Base-by-base conservation (phyloP, 2,888 invertebrate species). In the Gibbula magus region DNA sequence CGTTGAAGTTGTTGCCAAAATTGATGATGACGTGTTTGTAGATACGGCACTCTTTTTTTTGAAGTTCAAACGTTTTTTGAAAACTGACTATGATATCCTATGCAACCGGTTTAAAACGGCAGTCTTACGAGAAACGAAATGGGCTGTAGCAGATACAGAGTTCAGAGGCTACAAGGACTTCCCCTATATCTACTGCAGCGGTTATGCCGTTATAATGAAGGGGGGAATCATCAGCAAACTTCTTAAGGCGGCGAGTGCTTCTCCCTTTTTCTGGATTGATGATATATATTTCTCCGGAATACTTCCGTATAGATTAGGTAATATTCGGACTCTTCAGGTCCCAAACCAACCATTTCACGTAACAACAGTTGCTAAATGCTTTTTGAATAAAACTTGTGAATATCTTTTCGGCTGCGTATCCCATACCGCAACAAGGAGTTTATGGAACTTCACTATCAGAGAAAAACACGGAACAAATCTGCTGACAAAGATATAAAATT, bases 241-340 rank as follows among this genome's bases (percentile, higher is more conserved):
- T 67, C 88, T 86, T 75, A 67, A 82, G 7, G 86, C 85, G 0
- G 84, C 89, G 0, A 10, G 25, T 8, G 53, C 66, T 0, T 75
- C 81, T 1, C 87, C 86, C 0, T 89, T 88, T 78, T 89, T 89
- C 83, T 89, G 88, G 88, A 86, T 89, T 8, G 89, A 89, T 66
- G 89, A 89, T 73, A 87, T 89, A 20, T 89, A 85, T 56, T 73
- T 88, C 4, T 88, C 86, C 29, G 89, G 89, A 2, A 61, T 89
- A n/a, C 80, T 89, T n/a, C 83, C 86, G 18, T 35, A 70, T 22
- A 87, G 87, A 54, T 78, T 87, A 10, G 29, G 66, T 10, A 79
- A 79, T 22, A 74, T 86, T 25, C 20, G 20, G 5, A 29, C 16
- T 25, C 22, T 25, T 8, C n/a, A 29, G 16, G 8, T 61, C 4